Base-by-base conservation (phyloP, 2,888 invertebrate genomes). In the Pachydiplax longipennis region DNA sequence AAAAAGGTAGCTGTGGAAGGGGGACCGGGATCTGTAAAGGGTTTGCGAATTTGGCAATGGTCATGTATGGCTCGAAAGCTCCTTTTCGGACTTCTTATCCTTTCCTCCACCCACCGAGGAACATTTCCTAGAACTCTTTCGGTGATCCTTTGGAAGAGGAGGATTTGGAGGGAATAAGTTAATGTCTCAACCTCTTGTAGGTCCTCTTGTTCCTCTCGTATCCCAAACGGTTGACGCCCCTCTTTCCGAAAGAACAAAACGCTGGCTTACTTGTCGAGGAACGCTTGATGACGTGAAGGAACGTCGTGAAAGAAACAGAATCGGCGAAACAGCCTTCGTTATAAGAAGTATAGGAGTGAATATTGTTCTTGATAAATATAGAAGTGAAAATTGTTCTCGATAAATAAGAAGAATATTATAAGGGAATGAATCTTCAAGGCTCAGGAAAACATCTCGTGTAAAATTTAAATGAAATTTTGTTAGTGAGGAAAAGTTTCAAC, bases 41-140 rank as follows among this genome's bases (percentile, higher is more conserved):
- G 61, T 87, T 87, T 65, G 87, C 87, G 87, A 37, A 87, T 87
- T 87, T 87, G 87, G 65, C 73, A 73, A 73, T 73, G 73, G 25
- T 73, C 73, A 73, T 73, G 73, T 73, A 73, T 73, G 73, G 83
- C 58, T 31, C 25, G 61, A 35, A 37, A 61, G 40, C 61, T 22
- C 87, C 35, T 65, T 10, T 37, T 44, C 37, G 40, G 81, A 8
- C 40, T 22, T 6, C 80, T 37, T 37, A 80, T 31, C 80, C 80
- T n/a, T 35, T 31, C 25, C 80, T 31, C 80, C 44, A 10, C 82
- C 25, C 35, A 25, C 31, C 80, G 31, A 5, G 10, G 80, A 2
- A 15, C 15, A 53, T 35, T 80, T 80, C 80, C 80, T 2, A 31
- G 31, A 25, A 80, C 15, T n/a, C 35, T 31, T 80, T 80, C 31